phyloP scores from a whole-genome alignment of 2,888 invertebrate genomes.

The Drosophila helvetica region DNA sequence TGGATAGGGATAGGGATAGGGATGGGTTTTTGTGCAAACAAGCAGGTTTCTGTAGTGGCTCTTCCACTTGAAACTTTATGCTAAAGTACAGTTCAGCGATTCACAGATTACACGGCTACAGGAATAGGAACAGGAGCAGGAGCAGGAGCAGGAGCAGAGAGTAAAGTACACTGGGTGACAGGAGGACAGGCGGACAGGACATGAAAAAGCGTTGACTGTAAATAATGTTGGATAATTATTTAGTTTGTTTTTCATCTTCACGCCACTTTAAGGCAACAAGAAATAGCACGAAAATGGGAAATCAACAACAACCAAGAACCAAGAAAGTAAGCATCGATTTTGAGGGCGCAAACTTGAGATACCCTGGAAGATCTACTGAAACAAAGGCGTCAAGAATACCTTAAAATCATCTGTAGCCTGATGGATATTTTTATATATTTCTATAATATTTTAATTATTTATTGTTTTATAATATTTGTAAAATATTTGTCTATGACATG shows the following conservation, averaged over 20 bases:
- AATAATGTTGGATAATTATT: conserved; percentile 76
- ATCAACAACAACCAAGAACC: conserved; percentile 28
- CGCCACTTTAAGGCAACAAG: conserved; percentile 51
- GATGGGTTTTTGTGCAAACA: conserved; percentile 2
- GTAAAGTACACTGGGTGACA: background rate
- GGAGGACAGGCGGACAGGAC: conserved; percentile 8
- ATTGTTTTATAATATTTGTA: too few relatives aligned
- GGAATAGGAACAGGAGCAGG: conserved; percentile 15
- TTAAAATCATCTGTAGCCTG: too few relatives aligned
- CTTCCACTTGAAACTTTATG: conserved; percentile 67
- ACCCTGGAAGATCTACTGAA: background rate
- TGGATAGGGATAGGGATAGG: conserved; percentile 23
- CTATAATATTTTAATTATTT: too few relatives aligned
- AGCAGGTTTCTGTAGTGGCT: conserved; percentile 22
- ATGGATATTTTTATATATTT: too few relatives aligned
- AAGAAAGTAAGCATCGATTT: background rate
- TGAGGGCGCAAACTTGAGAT: background rate
- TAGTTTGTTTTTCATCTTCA: conserved; percentile 60
- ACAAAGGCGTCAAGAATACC: too few relatives aligned
- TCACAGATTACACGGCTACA: conserved; percentile 57
- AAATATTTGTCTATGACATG: too few relatives aligned
- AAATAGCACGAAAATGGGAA: background rate
- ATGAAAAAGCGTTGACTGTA: conserved; percentile 68
- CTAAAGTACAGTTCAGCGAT: conserved; percentile 74
- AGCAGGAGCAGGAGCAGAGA: conserved; percentile 1